Conservation (phyloP, 1,140 invertebrate species). For the Periplaneta americana region DNA sequence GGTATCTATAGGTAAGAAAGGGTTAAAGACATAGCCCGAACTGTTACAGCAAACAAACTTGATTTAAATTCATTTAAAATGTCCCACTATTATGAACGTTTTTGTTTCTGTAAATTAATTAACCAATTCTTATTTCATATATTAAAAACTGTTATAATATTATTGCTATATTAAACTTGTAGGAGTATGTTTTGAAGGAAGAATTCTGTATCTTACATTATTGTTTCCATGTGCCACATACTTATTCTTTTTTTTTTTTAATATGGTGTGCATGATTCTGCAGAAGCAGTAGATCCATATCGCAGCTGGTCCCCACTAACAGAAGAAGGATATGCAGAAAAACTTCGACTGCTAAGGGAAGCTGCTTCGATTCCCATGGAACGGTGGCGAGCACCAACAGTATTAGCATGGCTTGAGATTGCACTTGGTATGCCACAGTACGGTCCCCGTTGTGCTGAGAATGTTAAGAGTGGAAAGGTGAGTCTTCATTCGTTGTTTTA, state of each 20-base stretch:
- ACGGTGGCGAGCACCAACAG: slow-evolving; percentile 85
- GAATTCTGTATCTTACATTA: background rate
- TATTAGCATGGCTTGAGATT: slow-evolving; percentile 89
- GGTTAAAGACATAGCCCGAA: no score
- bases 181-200: no score
- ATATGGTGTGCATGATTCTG: background rate
- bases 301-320: slow-evolving; percentile 69
- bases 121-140: no score
- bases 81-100: no score
- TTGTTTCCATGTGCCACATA: slow-evolving; percentile 1
- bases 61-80: no score
- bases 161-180: no score
- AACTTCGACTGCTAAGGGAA: slow-evolving; percentile 72
- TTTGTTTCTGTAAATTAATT: no score
- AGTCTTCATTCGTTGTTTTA: slow-evolving; percentile 21
- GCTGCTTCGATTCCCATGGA: slow-evolving; percentile 84
- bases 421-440: slow-evolving; percentile 92
- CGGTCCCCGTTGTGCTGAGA: slow-evolving; percentile 80
- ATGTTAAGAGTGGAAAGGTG: slow-evolving; percentile 92
- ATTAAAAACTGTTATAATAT: no score
- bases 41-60: no score
- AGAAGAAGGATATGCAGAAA: slow-evolving; percentile 79
- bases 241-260: background rate
- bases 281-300: slow-evolving; percentile 20
- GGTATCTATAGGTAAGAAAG: no score